These are phyloP conservation scores for Nymphalis polychloros DNA, from an alignment of 2,888 invertebrate species.

Conservation along the genomic window DNA sequence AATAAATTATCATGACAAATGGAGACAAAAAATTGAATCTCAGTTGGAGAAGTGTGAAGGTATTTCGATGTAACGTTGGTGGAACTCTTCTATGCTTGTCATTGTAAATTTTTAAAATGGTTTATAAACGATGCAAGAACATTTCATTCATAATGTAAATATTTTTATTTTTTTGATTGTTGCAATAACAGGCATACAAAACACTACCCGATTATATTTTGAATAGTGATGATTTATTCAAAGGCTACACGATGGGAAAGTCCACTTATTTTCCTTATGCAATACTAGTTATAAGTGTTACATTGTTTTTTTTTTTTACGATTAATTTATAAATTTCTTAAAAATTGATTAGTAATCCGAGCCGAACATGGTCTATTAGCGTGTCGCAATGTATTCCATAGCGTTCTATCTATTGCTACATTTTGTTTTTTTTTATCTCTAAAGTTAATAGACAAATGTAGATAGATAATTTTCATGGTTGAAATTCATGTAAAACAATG, in stretches of 20 bases:
- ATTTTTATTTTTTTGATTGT: constrained; percentile 21
- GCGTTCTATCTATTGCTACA: not conserved
- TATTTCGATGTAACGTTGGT: constrained; percentile 13
- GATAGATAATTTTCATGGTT: constrained; percentile 31
- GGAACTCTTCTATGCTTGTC: constrained; percentile 32
- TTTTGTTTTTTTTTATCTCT: constrained; percentile 10
- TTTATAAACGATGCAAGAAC: not conserved
- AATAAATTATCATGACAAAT: constrained; percentile 41
- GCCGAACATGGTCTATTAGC: constrained; percentile 48
- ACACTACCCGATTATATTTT: constrained; percentile 28
- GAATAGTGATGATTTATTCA: constrained; percentile 25
- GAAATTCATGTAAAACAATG: constrained; percentile 11
- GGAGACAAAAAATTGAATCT: constrained; percentile 45
- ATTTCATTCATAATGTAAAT: not conserved
- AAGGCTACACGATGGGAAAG: constrained; percentile 42
- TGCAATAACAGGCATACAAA: constrained; percentile 42
- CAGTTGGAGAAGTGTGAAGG: constrained; percentile 34
- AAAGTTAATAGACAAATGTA: constrained; percentile 27
- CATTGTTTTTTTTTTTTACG: constrained; percentile 75
- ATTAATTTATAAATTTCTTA: constrained; percentile 70
- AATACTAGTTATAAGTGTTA: constrained; percentile 81
- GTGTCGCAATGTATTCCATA: constrained; percentile 34
- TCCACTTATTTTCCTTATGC: constrained; percentile 78
- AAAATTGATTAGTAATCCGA: constrained; percentile 62
- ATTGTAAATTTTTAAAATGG: constrained; percentile 26